Evolutionary conservation across 2,888 invertebrate genomes (phyloP).

Genomic region (Hyalella azteca): DNA sequence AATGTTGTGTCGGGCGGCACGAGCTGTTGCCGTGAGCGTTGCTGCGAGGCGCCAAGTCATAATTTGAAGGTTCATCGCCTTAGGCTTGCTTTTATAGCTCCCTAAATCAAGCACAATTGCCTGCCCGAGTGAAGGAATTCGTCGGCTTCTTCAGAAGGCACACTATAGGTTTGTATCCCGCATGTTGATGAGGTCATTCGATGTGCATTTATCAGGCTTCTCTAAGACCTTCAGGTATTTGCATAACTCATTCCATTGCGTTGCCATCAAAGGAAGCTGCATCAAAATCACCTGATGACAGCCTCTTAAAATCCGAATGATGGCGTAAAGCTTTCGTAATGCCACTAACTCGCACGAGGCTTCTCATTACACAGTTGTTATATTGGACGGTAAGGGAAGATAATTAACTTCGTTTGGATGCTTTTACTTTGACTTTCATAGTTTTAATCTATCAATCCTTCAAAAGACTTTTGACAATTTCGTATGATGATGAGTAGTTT

Average conservation of each 20-base stretch:
- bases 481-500: too few species aligned
- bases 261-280: neutral
- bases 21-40: neutral
- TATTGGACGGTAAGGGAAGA: too few species aligned
- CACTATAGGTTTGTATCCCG: neutral
- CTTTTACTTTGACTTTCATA: too few species aligned
- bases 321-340: too few species aligned
- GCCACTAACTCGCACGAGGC: too few species aligned
- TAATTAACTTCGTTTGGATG: too few species aligned
- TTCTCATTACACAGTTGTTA: too few species aligned
- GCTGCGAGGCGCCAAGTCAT: neutral
- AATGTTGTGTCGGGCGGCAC: too few species aligned
- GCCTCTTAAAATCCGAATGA: too few species aligned
- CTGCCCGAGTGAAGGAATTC: neutral
- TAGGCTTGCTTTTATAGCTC: conserved; percentile 13
- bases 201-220: neutral
- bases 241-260: neutral
- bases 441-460: too few species aligned
- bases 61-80: neutral
- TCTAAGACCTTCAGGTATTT: neutral
- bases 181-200: conserved; percentile 10
- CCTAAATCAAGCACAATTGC: conserved; percentile 13
- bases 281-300: neutral
- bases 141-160: conserved; percentile 9
- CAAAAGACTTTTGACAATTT: too few species aligned